Evolutionary conservation across 2,113 vertebrate species (phyloP), one percentile per base, ranked within the genome.

Genomic region (Hippoglossus stenolepis): DNA sequence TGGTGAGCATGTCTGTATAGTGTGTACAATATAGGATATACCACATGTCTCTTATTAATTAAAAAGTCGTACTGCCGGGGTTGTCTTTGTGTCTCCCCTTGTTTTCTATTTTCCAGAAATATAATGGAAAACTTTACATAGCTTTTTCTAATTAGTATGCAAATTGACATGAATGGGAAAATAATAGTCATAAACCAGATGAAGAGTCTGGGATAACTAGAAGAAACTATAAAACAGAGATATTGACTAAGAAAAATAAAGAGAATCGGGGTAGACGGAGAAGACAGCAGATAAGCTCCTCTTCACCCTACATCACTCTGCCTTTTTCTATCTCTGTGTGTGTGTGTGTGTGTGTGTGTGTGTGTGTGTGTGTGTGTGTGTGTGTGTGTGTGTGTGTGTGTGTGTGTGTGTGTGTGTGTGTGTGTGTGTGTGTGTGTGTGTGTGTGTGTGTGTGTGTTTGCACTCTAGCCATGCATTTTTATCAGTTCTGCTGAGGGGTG

Each of bases 401-500:
- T 70, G 57, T 75, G 65, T 66, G 35, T 62, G 24, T 70, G 20
- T 23, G 21, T 54, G 24, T 43, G 70, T 57, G 57, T 71, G 67
- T 70, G 10, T 65, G 43, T 79, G 60, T 45, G 5, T 71, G 31
- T 72, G 77, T 70, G 57, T 75, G 65, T 66, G 35, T 62, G 24
- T 70, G 20, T 23, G 21, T 54, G 24, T 43, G 70, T 57, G 57
- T 71, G 67, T 70, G 10, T 65, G 43, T 79, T 75, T 63, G 54
- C 56, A 60, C 61, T 62, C 70, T 23, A n/a, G 58, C 18, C 21
- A 1, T 74, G 60, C 63, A 66, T 79, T 81, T 79, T 65, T 61
- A 66, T 79, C 68, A 78, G 69, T 80, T 75, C 75, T 83, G 71
- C 51, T 60, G 66, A 73, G 66, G 54, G 54, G 78, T 85, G 67